phyloP scores from a whole-genome alignment of 1,140 invertebrate species.

The Eumeta japonica region DNA sequence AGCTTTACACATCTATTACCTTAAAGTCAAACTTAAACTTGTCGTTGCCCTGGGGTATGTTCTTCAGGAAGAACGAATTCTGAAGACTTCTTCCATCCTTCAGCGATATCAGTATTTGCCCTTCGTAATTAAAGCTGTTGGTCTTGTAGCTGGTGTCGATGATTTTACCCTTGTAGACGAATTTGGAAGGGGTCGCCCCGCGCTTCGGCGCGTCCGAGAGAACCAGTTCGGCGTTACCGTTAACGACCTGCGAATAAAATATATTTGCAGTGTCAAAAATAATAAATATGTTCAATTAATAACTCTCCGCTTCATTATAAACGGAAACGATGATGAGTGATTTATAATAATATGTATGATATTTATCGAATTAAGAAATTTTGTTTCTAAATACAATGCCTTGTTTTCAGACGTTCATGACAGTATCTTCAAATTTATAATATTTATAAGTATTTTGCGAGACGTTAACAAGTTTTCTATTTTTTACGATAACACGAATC shows the following conservation, averaged over 20 bases:
- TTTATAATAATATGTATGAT: too few relatives aligned
- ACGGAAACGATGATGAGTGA: too few relatives aligned
- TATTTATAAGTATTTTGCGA: too few relatives aligned
- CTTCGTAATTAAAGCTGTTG: constrained; percentile 41
- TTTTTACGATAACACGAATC: too few relatives aligned
- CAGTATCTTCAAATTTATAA: too few relatives aligned
- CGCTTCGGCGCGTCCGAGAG: constrained; percentile 57
- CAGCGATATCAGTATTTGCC: constrained; percentile 33
- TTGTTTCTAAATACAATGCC: too few relatives aligned
- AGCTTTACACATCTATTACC: constrained; percentile 22
- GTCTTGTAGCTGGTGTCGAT: constrained; percentile 34
- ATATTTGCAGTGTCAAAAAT: constrained; percentile 2
- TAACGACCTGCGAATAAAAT: constrained; percentile 36
- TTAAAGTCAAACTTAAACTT: constrained; percentile 32
- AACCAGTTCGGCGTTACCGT: constrained; percentile 41
- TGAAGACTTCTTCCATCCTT: constrained; percentile 47
- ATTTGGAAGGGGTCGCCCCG: constrained; percentile 45
- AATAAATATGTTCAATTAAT: constrained; percentile 5
- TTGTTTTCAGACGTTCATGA: too few relatives aligned
- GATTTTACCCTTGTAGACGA: constrained; percentile 33
- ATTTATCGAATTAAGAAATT: too few relatives aligned
- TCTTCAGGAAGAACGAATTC: constrained; percentile 35
- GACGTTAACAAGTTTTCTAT: too few relatives aligned
- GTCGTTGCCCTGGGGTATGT: constrained; percentile 37
- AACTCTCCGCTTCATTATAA: too few relatives aligned